Percentiles rank a stretch among this genome's conserved stretches.
Conservation (phyloP, 2,888 invertebrate genomes). For the Hypolimnas misippus region DNA sequence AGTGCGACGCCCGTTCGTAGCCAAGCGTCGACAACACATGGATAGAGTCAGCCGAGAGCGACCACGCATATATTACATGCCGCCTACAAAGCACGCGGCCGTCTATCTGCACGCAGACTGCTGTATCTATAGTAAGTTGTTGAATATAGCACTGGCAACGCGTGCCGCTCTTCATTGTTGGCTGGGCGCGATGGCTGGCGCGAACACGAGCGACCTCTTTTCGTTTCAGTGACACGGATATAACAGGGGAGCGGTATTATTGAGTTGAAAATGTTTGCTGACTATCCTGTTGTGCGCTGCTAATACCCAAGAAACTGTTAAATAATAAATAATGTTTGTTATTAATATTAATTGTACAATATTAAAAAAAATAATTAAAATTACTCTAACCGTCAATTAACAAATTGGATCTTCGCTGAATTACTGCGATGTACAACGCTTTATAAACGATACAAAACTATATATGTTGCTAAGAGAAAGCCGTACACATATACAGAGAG, state of each 20-base stretch:
- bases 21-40: constrained; percentile 61
- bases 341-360: no score
- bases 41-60: constrained; percentile 61
- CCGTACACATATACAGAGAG: constrained; percentile 34
- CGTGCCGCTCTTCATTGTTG: constrained; percentile 65
- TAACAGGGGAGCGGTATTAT: constrained; percentile 43
- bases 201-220: constrained; percentile 77
- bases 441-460: constrained; percentile 8
- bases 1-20: constrained; percentile 63
- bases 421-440: no score
- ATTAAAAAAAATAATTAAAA: no score
- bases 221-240: constrained; percentile 71
- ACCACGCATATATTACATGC: constrained; percentile 77
- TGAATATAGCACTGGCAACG: constrained; percentile 67
- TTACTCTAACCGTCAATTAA: no score
- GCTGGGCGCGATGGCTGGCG: constrained; percentile 63
- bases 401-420: no score
- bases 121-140: constrained; percentile 59
- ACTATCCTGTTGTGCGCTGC: constrained; percentile 14
- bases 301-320: neutral
- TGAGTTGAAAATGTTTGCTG: constrained; percentile 35
- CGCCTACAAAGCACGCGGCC: constrained; percentile 63
- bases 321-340: neutral
- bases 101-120: constrained; percentile 65
- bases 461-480: constrained; percentile 40